phyloP scores from a whole-genome alignment of 2,888 invertebrate genomes.

The Drosophila mimetica region DNA sequence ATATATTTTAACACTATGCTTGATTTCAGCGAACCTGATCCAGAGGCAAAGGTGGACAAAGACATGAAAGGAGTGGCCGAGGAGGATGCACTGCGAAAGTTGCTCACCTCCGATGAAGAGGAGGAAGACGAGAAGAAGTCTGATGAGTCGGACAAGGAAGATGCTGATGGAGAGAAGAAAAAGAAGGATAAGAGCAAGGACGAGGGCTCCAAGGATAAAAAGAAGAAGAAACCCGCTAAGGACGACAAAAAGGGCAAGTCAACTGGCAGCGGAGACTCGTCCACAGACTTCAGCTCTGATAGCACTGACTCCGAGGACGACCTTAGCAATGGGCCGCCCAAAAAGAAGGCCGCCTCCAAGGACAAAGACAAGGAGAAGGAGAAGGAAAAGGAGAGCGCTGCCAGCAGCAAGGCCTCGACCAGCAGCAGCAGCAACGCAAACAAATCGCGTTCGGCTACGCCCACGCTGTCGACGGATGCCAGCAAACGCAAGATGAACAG shows the following conservation, averaged over 20 bases:
- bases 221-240: conserved; percentile 87
- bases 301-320: conserved; percentile 90
- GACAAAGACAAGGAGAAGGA: conserved; percentile 69
- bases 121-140: conserved; percentile 93
- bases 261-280: conserved; percentile 84
- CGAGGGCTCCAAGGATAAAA: conserved; percentile 86
- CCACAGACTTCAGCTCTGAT: conserved; percentile 90
- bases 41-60: conserved; percentile 90
- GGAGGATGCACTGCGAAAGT: conserved; percentile 93
- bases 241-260: conserved; percentile 86
- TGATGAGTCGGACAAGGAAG: conserved; percentile 90
- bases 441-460: conserved; percentile 84
- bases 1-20: too few species aligned
- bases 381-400: conserved; percentile 16
- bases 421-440: conserved; percentile 70
- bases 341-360: conserved; percentile 84
- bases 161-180: conserved; percentile 87
- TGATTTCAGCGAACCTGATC: conserved; percentile 87
- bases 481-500: conserved; percentile 83
- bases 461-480: conserved; percentile 76
- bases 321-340: conserved; percentile 80
- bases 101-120: conserved; percentile 94
- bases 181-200: conserved; percentile 87
- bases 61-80: conserved; percentile 95
- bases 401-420: conserved; percentile 75